Evolutionary conservation across 2,888 invertebrate species (phyloP), one percentile per base, ranked within the genome.

Genomic region (Eupelmus urozonus): DNA sequence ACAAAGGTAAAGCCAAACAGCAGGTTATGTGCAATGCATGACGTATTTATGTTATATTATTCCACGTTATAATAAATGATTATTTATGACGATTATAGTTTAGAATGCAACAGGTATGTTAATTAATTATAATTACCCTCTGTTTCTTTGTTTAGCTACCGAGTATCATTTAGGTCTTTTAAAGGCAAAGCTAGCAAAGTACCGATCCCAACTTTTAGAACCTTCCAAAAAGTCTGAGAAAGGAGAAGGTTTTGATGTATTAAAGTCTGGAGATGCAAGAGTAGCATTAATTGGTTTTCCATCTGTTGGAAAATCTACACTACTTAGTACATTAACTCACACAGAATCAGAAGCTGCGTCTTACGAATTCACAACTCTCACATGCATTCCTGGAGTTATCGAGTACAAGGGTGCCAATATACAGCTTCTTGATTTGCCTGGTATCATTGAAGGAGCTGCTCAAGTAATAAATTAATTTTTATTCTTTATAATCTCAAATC

Each of bases 381-480:
- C 99, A 9, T 99, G 99, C 90, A 99, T 99, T 86, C 99, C 99
- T 2, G 99, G 99, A 69, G 99, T 99, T 1, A 98, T 99, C 82
- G 97, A 98, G 89, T 98, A 99, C 90, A 96, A 98, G 88, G 99
- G 99, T 59, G 99, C 99, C 49, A 98, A 98, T 88, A 99, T 99
- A 88, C 99, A 99, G 89, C 92, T 99, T 81, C 93, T 99, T 0
- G 99, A 99, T 93, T 93, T 99, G 88, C 99, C 99, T 76, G 99
- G 99, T 88, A 99, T 99, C 89, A 99, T 99, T 89, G 99, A 99
- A 92, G 99, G 99, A 78, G 99, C 99, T 81, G 95, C 99, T 1
- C 98, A 97, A 89, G 92, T 92, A 83, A 72, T 51, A 59, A 49
- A 27, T 29, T 40, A 18, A 73, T 76, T n/a, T 65, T 42, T 42